Conservation (phyloP, 1,140 invertebrate genomes). For the Drosophila subobscura region DNA sequence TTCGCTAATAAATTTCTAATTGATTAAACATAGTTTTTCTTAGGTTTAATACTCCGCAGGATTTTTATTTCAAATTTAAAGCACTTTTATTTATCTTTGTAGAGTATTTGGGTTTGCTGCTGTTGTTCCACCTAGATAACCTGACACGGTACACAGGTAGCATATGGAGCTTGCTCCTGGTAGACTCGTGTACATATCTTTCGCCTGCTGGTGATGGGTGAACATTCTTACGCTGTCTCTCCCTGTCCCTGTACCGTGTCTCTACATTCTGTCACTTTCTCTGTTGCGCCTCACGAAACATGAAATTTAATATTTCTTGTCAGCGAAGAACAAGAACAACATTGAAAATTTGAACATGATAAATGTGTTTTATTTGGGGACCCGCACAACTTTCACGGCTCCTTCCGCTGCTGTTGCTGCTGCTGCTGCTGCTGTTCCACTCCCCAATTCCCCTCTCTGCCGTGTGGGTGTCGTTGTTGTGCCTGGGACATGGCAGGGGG, state of each 20-base stretch:
- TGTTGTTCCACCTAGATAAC: not conserved
- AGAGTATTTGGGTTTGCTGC: not conserved
- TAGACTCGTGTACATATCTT: not conserved
- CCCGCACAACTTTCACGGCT: conserved; percentile 23
- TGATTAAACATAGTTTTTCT: too few species aligned
- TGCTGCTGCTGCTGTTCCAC: not conserved
- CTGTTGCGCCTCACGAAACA: conserved; percentile 66
- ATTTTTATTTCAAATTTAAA: too few species aligned
- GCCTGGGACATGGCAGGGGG: conserved; percentile 40
- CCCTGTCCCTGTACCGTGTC: conserved; percentile 9
- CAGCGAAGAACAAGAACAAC: conserved; percentile 30
- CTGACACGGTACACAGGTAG: conserved; percentile 18
- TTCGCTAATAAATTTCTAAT: too few species aligned
- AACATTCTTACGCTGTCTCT: conserved; percentile 1
- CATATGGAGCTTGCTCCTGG: conserved; percentile 21
- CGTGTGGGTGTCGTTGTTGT: conserved; percentile 49
- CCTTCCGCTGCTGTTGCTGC: too few species aligned
- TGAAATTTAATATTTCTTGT: conserved; percentile 73
- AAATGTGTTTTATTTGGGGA: conserved; percentile 46
- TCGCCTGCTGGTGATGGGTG: conserved; percentile 1
- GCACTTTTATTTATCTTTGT: too few species aligned
- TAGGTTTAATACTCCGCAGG: too few species aligned
- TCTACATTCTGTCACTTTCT: conserved; percentile 39
- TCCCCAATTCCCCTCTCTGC: conserved; percentile 18
- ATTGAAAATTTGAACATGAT: conserved; percentile 57